Percentiles rank a stretch among this genome's conserved stretches.
These are phyloP conservation scores for Latrodectus geometricus DNA, from an alignment of 1,140 invertebrate genomes.

Conservation along the genomic window DNA sequence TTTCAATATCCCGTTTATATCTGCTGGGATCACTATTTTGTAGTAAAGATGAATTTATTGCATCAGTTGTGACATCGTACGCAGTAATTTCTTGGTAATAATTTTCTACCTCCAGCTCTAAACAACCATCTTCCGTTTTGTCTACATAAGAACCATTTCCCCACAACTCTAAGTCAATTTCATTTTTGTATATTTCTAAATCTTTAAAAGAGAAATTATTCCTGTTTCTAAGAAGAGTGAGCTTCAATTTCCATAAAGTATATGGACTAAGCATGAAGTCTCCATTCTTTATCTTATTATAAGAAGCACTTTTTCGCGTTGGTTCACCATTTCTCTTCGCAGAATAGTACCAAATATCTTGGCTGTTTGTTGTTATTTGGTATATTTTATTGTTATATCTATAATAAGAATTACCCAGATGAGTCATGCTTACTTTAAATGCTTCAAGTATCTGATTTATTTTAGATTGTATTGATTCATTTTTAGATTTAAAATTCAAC, in stretches of 20 bases:
- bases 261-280: conserved; percentile 30
- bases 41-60: too few species aligned
- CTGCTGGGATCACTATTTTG: too few species aligned
- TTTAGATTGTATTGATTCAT: not conserved
- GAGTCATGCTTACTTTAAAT: not conserved
- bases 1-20: too few species aligned
- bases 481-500: not conserved
- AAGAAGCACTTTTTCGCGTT: not conserved
- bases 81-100: too few species aligned
- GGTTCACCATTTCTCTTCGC: conserved; percentile 1
- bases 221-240: not conserved
- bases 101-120: not conserved
- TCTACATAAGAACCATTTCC: conserved; percentile 11
- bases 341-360: not conserved
- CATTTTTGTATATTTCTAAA: not conserved
- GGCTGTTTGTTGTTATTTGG: not conserved
- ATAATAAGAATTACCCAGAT: conserved; percentile 24
- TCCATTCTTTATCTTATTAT: not conserved
- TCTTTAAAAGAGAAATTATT: not conserved
- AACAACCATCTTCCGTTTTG: not conserved
- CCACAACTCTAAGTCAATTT: conserved; percentile 1
- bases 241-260: not conserved
- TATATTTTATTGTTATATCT: not conserved
- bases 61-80: too few species aligned
- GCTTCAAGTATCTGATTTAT: not conserved